Base-by-base conservation (phyloP, 2,797 vertebrate genomes). In the Semaprochilodus insignis region DNA sequence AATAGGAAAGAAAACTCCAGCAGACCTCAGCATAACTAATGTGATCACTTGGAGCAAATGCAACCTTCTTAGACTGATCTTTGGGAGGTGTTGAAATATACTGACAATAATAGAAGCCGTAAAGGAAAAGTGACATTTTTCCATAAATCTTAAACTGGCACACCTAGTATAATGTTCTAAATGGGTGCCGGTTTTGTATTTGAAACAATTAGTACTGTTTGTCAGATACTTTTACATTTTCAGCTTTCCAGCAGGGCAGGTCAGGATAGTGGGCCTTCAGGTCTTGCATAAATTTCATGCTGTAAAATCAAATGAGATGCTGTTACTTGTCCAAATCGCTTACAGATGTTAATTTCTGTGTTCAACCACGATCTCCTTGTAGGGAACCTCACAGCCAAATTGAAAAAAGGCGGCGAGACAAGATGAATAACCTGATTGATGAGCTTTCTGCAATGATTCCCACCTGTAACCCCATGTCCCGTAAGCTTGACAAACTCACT, bases 311-410 rank as follows among this genome's bases (percentile, higher is more conserved):
- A 6, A 31, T n/a, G 65, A 67, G 31, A 19, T 67, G 34, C 19
- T 40, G 65, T 21, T 40, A 6, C 23, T 59, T n/a, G 19, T 23
- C 8, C n/a, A n/a, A n/a, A 62, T n/a, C 23, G 11, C 40, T 44
- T 44, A 44, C 40, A 44, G 40, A 44, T 44, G 40, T 44, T 44
- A 31, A 31, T 65, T 40, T 36, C 55, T 14, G 23, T 52, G 0
- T 54, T 21, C 34, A 31, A 55, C 25, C 65, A 7, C 11, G 16
- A 6, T 59, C 5, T 52, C 0, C 81, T 71, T 83, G 8, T 88
- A 99, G 97, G 90, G 97, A 98, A 90, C 97, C 97, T 54, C 97
- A 99, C 86, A 99, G 97, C 90, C 96, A 98, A 90, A 99, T 96
- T 2, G 98, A 99, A 87, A 99, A 99, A 90, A 92, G 96, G 77